A percentile compares a stretch with the other conserved stretches of the same genome.
These are phyloP conservation scores for Matsumyia berberina DNA, from an alignment of 2,888 invertebrate genomes.

Conservation along the genomic window DNA sequence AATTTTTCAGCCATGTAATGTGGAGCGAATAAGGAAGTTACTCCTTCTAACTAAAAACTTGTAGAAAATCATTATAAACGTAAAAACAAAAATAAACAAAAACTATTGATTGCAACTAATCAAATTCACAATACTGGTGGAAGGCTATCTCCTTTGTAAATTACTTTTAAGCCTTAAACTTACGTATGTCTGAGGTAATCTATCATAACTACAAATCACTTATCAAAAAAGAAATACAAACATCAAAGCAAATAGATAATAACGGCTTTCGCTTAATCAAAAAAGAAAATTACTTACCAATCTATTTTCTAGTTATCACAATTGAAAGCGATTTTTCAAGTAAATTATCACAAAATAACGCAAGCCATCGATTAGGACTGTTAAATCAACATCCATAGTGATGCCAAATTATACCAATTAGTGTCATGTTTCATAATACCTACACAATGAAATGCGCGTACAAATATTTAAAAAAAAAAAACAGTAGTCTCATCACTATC, in stretches of 20 bases:
- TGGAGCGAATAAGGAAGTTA: no score
- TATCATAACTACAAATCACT: not conserved
- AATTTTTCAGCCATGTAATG: no score
- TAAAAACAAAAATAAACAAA: conserved; percentile 15
- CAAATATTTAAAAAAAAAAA: conserved; percentile 33
- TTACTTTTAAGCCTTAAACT: not conserved
- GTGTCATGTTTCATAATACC: conserved; percentile 58
- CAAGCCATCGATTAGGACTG: not conserved
- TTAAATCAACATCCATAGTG: conserved; percentile 41
- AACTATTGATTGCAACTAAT: conserved; percentile 57
- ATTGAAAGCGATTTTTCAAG: conserved; percentile 12
- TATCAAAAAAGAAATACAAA: conserved; percentile 8
- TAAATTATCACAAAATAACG: conserved; percentile 15
- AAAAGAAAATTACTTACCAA: conserved; percentile 30
- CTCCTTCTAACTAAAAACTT: no score
- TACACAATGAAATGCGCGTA: conserved; percentile 64
- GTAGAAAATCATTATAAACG: not conserved
- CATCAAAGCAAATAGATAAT: conserved; percentile 14
- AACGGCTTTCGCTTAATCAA: conserved; percentile 36
- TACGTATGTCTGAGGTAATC: conserved; percentile 1
- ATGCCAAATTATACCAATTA: conserved; percentile 24
- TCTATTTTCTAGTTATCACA: conserved; percentile 19
- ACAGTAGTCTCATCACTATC: conserved; percentile 17
- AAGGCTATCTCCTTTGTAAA: conserved; percentile 51
- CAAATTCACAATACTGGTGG: conserved; percentile 47